Base-by-base conservation (phyloP, 30 jellyfish, hydroid and myxozoan genomes). In the Phacellophora camtschatica region DNA sequence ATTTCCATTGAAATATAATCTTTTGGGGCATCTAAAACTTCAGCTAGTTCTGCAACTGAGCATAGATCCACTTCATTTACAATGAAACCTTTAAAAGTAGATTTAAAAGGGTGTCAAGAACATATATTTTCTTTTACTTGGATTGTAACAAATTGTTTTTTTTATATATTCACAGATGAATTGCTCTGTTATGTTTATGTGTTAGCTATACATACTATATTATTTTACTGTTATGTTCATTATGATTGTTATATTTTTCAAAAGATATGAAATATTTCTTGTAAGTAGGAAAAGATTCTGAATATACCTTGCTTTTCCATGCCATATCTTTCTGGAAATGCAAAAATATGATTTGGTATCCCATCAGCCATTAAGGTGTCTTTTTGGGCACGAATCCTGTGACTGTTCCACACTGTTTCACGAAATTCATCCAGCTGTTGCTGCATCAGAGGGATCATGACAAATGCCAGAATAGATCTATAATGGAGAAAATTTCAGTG, bases 321-420 rank as follows among this genome's bases (percentile, higher is more conserved):
- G 22, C 75, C 35, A 43, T 69, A 45, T 69, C 48, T 43, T 37
- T 37, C 83, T 19, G 83, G 83, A 19, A 69, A 69, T 19, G n/a
- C 74, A 69, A 19, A 69, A 25, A 37, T 69, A 45, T 69, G 74
- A 31, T 69, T 45, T 9, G 83, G 83, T 31, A 69, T 41, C 37
- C 83, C 83, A 69, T 69, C 83, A 18, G 83, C 43, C 83, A 69
- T 34, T 22, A 19, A 34, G 10, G 83, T 69, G 18, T 69, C 74
- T 1, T 43, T 69, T 18, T 69, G 83, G 11, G 39, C 75, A 3
- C 77, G 27, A 35, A 69, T 39, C 74, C 83, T 69, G 37, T 69
- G 83, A 11, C 16, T 19, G 74, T 69, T 69, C 83, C 83, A 69
- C 41, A 69, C 74, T 16, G 74, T 37, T 11, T 34, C 11, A 34